Conservation (phyloP, 2,888 invertebrate genomes). For the Drosophila prostipennis region DNA sequence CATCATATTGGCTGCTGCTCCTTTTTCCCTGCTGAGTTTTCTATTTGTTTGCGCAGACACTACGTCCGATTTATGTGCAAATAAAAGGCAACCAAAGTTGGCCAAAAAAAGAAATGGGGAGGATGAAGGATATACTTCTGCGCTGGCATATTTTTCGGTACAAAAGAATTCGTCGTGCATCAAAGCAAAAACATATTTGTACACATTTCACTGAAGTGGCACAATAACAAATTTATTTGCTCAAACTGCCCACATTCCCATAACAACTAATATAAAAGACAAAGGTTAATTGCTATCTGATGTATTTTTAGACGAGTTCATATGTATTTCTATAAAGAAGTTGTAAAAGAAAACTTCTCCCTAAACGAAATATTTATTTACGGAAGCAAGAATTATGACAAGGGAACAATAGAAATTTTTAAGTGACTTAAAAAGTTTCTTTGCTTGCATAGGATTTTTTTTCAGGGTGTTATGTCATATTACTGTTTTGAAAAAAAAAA, state of each 20-base stretch:
- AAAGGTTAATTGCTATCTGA: not conserved
- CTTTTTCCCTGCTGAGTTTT: slow-evolving; percentile 33
- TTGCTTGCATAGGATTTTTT: too few relatives aligned
- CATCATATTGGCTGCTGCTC: slow-evolving; percentile 42
- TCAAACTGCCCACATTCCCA: slow-evolving; percentile 1
- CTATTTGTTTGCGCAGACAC: slow-evolving; percentile 57
- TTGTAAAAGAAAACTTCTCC: not conserved
- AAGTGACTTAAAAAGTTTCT: too few relatives aligned
- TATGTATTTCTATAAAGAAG: too few relatives aligned
- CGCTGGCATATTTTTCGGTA: slow-evolving; percentile 3
- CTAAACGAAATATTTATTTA: not conserved
- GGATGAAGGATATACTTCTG: slow-evolving; percentile 12
- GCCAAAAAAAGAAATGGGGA: not conserved
- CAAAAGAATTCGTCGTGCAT: slow-evolving; percentile 9
- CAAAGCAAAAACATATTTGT: slow-evolving; percentile 5
- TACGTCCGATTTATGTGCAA: slow-evolving; percentile 57
- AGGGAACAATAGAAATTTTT: not conserved
- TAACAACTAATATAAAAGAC: slow-evolving; percentile 2
- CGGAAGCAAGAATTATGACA: not conserved
- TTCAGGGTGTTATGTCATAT: too few relatives aligned
- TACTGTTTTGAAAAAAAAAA: too few relatives aligned
- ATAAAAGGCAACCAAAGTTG: slow-evolving; percentile 22
- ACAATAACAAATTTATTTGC: slow-evolving; percentile 4
- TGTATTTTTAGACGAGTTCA: not conserved
- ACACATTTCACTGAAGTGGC: slow-evolving; percentile 4